Percentiles rank a stretch among this genome's conserved stretches.
Conservation (phyloP, 2,113 vertebrate genomes). For the Tapirus terrestris region DNA sequence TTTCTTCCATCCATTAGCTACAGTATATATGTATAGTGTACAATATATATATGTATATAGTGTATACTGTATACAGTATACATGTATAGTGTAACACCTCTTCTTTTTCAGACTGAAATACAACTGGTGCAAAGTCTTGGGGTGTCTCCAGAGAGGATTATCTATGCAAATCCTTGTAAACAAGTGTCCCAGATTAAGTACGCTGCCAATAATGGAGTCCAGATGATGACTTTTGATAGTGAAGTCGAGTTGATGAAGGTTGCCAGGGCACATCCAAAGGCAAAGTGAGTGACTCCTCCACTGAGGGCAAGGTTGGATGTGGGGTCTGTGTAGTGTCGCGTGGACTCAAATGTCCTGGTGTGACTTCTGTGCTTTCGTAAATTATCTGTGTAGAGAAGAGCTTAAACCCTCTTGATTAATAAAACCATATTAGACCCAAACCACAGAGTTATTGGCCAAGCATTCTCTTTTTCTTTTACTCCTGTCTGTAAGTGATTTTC, state of each 20-base stretch:
- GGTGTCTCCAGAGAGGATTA: conserved; percentile 94
- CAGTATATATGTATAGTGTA: too few relatives aligned
- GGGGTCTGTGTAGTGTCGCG: rapidly evolving
- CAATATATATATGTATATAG: too few relatives aligned
- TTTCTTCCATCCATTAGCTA: neutral
- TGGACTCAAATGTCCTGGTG: neutral
- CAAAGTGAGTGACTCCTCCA: conserved; percentile 92
- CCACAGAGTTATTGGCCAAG: too few relatives aligned
- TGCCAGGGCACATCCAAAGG: conserved; percentile 94
- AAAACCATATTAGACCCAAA: neutral
- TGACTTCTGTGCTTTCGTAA: neutral
- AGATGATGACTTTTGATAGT: conserved; percentile 99
- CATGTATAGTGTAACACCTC: neutral
- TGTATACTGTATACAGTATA: too few relatives aligned
- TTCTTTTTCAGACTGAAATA: conserved; percentile 92
- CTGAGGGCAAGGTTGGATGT: rapidly evolving
- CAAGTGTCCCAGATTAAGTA: conserved; percentile 99
- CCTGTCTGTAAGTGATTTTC: neutral
- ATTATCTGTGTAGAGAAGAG: neutral
- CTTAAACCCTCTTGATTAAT: neutral
- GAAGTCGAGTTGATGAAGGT: conserved; percentile 98
- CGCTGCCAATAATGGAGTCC: conserved; percentile 94
- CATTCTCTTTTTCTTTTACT: neutral
- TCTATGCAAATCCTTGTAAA: conserved; percentile 99
- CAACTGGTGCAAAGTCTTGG: conserved; percentile 95